These are phyloP conservation scores for Nomada ruficornis DNA, from an alignment of 2,888 invertebrate species.

Conservation along the genomic window DNA sequence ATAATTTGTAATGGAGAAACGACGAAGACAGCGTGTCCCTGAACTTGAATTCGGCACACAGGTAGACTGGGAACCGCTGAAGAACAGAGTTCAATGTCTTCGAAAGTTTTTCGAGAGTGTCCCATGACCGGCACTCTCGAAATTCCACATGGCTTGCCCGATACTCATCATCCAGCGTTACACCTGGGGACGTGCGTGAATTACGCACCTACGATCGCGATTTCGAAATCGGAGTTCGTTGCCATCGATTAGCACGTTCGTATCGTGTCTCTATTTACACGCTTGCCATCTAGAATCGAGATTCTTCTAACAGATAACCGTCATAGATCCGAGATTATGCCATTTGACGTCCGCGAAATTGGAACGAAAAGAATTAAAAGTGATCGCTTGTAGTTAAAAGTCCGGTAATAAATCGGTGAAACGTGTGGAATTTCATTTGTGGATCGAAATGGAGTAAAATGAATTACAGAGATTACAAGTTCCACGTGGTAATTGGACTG, in stretches of 20 bases:
- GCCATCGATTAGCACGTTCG: constrained; percentile 43
- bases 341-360: too few species aligned
- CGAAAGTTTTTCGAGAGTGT: constrained; percentile 77
- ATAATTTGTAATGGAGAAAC: too few species aligned
- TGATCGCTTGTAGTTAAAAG: too few species aligned
- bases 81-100: constrained; percentile 77
- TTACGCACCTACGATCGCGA: constrained; percentile 69
- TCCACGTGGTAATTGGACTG: too few species aligned
- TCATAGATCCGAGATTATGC: too few species aligned
- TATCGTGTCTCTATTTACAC: constrained; percentile 31
- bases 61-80: constrained; percentile 38
- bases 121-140: constrained; percentile 71
- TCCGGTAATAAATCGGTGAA: too few species aligned
- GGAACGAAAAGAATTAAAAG: too few species aligned
- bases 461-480: too few species aligned
- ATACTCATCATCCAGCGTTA: constrained; percentile 57
- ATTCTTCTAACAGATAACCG: too few species aligned
- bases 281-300: not conserved
- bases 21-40: constrained; percentile 64
- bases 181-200: constrained; percentile 62
- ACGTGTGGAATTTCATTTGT: too few species aligned
- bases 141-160: constrained; percentile 66
- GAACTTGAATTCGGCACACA: constrained; percentile 75
- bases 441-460: too few species aligned
- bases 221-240: constrained; percentile 72